Percentiles rank a stretch among this genome's conserved stretches.
These are phyloP conservation scores for Bombus sibiricus DNA, from an alignment of 1,140 invertebrate species.

Conservation along the genomic window DNA sequence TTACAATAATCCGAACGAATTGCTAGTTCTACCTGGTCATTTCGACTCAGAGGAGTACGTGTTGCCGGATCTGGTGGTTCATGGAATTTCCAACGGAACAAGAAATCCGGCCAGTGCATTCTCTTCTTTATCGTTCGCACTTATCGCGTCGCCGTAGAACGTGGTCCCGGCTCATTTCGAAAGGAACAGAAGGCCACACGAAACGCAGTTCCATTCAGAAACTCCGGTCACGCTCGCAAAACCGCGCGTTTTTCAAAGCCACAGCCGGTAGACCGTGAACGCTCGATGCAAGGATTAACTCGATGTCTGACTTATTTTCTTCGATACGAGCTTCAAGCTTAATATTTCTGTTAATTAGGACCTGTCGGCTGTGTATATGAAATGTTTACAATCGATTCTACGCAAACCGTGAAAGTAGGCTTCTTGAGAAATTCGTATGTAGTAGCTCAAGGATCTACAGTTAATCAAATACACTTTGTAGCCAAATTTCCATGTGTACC, in stretches of 20 bases:
- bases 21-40: background rate
- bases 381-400: background rate
- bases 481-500: too few relatives aligned
- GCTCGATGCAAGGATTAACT: background rate
- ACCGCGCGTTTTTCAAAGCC: constrained; percentile 25
- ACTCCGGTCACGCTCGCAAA: background rate
- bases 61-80: constrained; percentile 1
- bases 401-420: background rate
- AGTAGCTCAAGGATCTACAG: too few relatives aligned
- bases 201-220: constrained; percentile 46
- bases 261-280: background rate
- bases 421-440: background rate
- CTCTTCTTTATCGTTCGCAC: constrained; percentile 44
- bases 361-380: too few relatives aligned
- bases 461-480: too few relatives aligned
- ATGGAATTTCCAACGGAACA: constrained; percentile 50
- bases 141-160: constrained; percentile 42
- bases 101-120: constrained; percentile 57
- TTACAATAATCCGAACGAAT: constrained; percentile 1
- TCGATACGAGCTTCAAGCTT: background rate
- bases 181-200: constrained; percentile 20
- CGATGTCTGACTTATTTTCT: background rate
- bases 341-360: background rate
- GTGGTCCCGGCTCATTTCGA: background rate
- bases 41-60: background rate